phyloP scores from a whole-genome alignment of 2,888 invertebrate genomes.

The Cryptocheilus praepositus region DNA sequence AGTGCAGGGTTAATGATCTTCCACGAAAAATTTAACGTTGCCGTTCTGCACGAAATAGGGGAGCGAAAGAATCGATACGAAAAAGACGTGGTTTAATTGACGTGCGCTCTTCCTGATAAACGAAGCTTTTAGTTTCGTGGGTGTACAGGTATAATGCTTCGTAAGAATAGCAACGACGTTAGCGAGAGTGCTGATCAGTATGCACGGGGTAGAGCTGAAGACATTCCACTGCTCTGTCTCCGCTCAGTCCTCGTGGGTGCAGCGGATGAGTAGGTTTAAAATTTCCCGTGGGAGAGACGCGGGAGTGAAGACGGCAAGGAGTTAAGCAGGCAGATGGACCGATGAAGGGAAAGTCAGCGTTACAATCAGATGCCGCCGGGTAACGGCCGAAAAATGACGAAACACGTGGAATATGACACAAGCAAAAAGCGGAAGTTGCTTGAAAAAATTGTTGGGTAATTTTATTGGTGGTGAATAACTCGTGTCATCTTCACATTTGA shows the following conservation, averaged over 20 bases:
- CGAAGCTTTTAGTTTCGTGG: slow-evolving; percentile 14
- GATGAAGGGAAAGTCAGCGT: slow-evolving; percentile 19
- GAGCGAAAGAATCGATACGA: too few species aligned
- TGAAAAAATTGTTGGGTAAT: too few species aligned
- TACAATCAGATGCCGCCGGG: not conserved
- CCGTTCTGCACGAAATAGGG: too few species aligned
- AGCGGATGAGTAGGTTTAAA: slow-evolving; percentile 45
- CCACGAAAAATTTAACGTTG: too few species aligned
- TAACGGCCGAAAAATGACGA: not conserved
- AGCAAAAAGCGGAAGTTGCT: too few species aligned
- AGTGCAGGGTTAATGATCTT: too few species aligned
- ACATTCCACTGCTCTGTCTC: slow-evolving; percentile 25
- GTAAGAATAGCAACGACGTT: not conserved
- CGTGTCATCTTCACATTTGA: too few species aligned
- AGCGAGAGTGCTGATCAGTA: slow-evolving; percentile 41
- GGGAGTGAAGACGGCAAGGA: slow-evolving; percentile 17
- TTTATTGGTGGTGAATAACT: too few species aligned
- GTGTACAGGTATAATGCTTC: slow-evolving; percentile 17
- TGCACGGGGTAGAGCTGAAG: slow-evolving; percentile 36
- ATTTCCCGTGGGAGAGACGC: slow-evolving; percentile 51
- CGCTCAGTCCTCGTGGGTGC: slow-evolving; percentile 14
- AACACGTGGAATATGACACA: not conserved
- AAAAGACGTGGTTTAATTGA: not conserved
- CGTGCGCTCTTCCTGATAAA: not conserved
- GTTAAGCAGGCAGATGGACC: slow-evolving; percentile 11